Evolutionary conservation across 1,140 invertebrate genomes (phyloP), one percentile per base, ranked within the genome.

Genomic region (Chelonus insularis): DNA sequence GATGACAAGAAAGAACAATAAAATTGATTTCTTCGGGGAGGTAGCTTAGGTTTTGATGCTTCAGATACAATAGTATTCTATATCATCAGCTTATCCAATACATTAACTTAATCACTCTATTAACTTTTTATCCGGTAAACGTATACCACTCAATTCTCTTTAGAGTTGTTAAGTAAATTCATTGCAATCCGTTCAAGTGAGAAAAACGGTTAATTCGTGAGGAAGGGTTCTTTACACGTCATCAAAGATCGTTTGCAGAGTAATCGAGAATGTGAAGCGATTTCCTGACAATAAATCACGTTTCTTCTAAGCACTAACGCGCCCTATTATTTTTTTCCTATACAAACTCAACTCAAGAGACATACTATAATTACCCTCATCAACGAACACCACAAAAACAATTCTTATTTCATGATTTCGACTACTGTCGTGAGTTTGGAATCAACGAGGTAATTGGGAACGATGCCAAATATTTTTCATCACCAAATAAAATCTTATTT

Each of bases 401-500:
- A 72, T 73, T 59, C 67, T 66, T 68, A n/a, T n/a, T n/a, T n/a
- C n/a, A n/a, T n/a, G n/a, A n/a, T n/a, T n/a, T n/a, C n/a, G n/a
- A n/a, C n/a, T n/a, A n/a, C n/a, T n/a, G n/a, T n/a, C n/a, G n/a
- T n/a, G n/a, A n/a, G n/a, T n/a, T 67, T 9, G 32, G 60, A 51
- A 73, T 74, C 64, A 68, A 69, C 71, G 67, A 69, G 67, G 62
- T 74, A 70, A 73, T 74, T 74, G 68, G 70, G 71, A 65, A 18
- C 29, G 23, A 6, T 16, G 71, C 71, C 72, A 74, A 70, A 21
- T 63, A 20, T 64, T 25, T 21, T 25, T 45, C 16, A 9, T 7
- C n/a, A 34, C 7, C n/a, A 8, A 34, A 34, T 8, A 34, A 34
- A 8, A 8, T 7, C 7, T 34, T 11, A 34, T 8, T 34, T 34